Base-by-base conservation (phyloP, 2,113 vertebrate species). In the Poeciliopsis turrubarensis region DNA sequence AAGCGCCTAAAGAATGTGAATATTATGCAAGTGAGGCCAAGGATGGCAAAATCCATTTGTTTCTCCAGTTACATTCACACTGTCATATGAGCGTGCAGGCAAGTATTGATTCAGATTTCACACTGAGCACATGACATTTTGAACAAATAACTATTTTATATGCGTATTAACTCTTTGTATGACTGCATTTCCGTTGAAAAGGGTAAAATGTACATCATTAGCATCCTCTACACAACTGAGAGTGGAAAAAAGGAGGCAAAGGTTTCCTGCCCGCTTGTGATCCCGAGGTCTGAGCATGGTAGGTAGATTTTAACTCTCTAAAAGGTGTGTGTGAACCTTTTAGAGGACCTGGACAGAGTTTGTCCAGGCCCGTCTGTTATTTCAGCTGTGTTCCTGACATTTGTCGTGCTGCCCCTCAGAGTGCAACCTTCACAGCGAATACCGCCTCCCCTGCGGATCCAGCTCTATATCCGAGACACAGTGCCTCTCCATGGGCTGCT, bases 51-150 rank as follows among this genome's bases (percentile, higher is more conserved):
- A 86, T 92, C 61, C 78, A 61, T 60, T 65, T 95, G 71, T 75
- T 34, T 44, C 81, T 94, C 26, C 89, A 88, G 54, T 90, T 92
- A 30, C 83, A 88, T 68, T 88, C 91, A 6, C 73, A 31, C 72
- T 95, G 94, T 84, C 89, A 92, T 76, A 86, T 94, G 93, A 91
- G 54, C 62, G 44, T 91, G 74, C 82, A 94, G 94, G 94, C 90
- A 75, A 87, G 93, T 90, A 84, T 83, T 70, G 61, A 88, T 69
- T 82, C 34, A 14, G 67, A 66, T 86, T 79, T 86, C 73, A 84
- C 29, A 63, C 68, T 73, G 79, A 67, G 77, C 68, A 31, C 60
- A 73, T 87, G 75, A 82, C 86, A 81, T 89, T 91, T 84, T 65
- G 51, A 82, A 8, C 75, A 77, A 78, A 68, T 68, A 72, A 75